Base-by-base conservation (phyloP, 2,888 invertebrate genomes). In the Amblyjoppa fuscipennis region DNA sequence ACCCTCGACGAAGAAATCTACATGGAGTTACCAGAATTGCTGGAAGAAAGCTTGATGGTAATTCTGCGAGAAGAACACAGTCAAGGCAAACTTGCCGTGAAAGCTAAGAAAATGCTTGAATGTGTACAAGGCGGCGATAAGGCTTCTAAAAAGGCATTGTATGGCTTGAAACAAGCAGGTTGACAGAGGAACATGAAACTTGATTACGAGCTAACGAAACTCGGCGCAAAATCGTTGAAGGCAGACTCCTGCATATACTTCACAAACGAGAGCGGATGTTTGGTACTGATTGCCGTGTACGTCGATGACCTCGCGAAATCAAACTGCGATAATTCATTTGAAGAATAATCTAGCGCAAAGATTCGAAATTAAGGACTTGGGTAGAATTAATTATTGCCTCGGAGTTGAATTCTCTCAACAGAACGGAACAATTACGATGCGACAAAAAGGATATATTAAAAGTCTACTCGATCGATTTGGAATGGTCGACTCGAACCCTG, bases 61-160 rank as follows among this genome's bases (percentile, higher is more conserved):
- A 71, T 80, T 25, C 25, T 73, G 38, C 51, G 53, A 61, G 51
- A 68, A 11, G 41, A 76, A 45, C 66, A 20, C 16, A 13, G 45
- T 76, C 34, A 61, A 41, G 49, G 53, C 25, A 20, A 53, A 41
- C 56, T 49, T 4, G 25, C 34, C 6, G 53, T 20, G n/a, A 85
- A 85, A 51, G 85, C 86, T 2, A 61, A 53, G 34, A 73, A 66
- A 25, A 87, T 84, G 85, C 77, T 87, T 11, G 31, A 64, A 7
- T 59, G 73, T 16, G 16, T 84, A 56, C 51, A 69, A 61, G 16
- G 70, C 34, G 87, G 87, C 4, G 74, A 88, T 31, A 87, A 84
- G 28, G 87, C 88, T 4, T 88, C 88, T 76, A 80, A 80, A n/a
- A 89, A 88, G 76, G 79, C 89, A 11, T 68, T 90, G 9, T 90